Evolutionary conservation across 2,113 vertebrate species (phyloP), one percentile per base, ranked within the genome.

Genomic region (Origma solitaria): DNA sequence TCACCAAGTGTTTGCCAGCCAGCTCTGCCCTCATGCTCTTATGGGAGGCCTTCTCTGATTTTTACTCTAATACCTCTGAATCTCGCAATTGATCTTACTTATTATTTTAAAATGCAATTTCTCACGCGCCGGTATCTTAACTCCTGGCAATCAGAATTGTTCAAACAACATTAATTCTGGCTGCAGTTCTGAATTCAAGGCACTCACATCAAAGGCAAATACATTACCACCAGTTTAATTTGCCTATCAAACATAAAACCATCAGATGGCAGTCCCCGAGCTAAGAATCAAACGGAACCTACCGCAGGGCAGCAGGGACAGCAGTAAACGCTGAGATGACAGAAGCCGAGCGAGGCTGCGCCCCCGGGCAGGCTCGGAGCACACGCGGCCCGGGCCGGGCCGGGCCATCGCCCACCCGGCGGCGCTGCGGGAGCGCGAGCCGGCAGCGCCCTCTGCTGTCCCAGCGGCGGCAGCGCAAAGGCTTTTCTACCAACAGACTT

Each of bases 401-500:
- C 61, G 38, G n/a, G n/a, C n/a, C n/a, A 5, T 1, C 9, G 28
- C 61, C 2, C 57, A 1, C 5, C 30, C 22, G 37, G 18, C 60
- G 27, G 27, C 15, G 60, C 37, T 2, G 38, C 8, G 10, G n/a
- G 15, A 50, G 49, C 22, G 25, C 19, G 20, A 75, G 33, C 61
- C 51, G 33, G n/a, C 40, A 71, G 44, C 71, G 53, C 95, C 84
- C 90, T 75, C 95, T 91, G 17, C 56, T 82, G 95, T 25, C 65
- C 37, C 2, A 45, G 28, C 11, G 5, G 20, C 64, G 60, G 33
- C 54, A 50, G 33, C 42, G 42, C 42, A 44, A 16, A 18, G 42
- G 42, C 42, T 7, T 17, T 16, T 44, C 42, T 7, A 16, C 38
- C 38, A 40, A 40, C 38, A 40, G 38, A 40, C 7, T 15, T 5